Conservation (phyloP, 1,140 invertebrate genomes). For the Cherax quadricarinatus region DNA sequence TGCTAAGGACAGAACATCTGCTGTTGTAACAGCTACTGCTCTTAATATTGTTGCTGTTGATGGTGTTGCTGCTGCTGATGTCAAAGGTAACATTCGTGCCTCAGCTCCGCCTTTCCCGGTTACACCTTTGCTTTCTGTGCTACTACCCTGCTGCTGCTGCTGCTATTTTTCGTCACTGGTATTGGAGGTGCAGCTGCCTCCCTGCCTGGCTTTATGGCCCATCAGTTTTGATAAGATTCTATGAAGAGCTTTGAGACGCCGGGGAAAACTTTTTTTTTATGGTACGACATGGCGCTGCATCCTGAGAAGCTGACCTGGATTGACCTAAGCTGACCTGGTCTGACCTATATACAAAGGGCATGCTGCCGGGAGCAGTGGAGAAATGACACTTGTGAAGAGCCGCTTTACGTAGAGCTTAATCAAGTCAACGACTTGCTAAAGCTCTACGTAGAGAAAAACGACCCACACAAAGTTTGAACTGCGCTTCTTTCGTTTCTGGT, state of each 20-base stretch:
- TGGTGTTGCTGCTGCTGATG: not conserved
- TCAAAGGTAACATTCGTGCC: not conserved
- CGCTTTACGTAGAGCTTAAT: no score
- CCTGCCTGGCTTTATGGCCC: not conserved
- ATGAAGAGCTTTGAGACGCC: not conserved
- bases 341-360: no score
- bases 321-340: no score
- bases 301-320: not conserved
- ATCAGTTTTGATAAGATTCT: constrained; percentile 4
- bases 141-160: not conserved
- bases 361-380: no score
- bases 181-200: not conserved
- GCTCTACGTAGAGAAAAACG: no score
- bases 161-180: not conserved
- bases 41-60: not conserved
- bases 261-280: not conserved
- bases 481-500: no score
- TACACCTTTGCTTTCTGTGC: not conserved
- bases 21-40: not conserved
- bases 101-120: no score
- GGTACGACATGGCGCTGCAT: not conserved
- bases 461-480: no score
- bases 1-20: no score
- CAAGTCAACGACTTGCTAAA: no score
- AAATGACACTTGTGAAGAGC: no score